These are phyloP conservation scores for Chaetura pelagica DNA, from an alignment of 2,113 vertebrate genomes.

Conservation along the genomic window DNA sequence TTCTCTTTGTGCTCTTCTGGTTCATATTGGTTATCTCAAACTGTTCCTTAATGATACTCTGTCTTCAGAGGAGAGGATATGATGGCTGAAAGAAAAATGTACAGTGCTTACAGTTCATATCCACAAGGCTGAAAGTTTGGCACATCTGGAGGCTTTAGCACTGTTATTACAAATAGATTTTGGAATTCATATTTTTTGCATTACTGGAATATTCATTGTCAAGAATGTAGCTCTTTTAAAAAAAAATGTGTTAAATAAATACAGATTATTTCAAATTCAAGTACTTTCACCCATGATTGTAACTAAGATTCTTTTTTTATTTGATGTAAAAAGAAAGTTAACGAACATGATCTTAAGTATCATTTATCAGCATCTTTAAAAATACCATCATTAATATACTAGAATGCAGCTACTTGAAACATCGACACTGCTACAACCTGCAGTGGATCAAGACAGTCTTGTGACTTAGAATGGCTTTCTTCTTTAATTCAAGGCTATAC, in stretches of 20 bases:
- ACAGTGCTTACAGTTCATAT: background rate
- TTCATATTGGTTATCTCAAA: background rate
- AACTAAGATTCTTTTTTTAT: background rate
- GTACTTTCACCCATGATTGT: background rate
- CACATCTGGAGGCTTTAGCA: background rate
- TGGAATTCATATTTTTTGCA: constrained; percentile 18
- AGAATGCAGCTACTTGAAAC: background rate
- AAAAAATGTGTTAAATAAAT: background rate
- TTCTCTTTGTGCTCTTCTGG: background rate
- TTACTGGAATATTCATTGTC: background rate
- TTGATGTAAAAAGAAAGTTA: background rate
- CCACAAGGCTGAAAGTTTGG: constrained; percentile 2
- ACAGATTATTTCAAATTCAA: background rate
- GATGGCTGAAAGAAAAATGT: constrained; percentile 1
- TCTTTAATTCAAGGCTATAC: background rate
- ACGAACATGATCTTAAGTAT: background rate
- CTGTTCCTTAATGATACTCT: background rate
- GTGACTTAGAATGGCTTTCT: background rate
- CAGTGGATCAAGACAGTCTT: background rate
- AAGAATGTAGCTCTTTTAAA: background rate
- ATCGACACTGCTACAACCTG: background rate
- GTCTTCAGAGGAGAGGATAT: background rate
- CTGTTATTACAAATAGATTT: background rate
- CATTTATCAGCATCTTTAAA: background rate
- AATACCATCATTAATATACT: background rate